Conservation (phyloP, 2,797 vertebrate genomes). For the Heteromormyrus szaboi region DNA sequence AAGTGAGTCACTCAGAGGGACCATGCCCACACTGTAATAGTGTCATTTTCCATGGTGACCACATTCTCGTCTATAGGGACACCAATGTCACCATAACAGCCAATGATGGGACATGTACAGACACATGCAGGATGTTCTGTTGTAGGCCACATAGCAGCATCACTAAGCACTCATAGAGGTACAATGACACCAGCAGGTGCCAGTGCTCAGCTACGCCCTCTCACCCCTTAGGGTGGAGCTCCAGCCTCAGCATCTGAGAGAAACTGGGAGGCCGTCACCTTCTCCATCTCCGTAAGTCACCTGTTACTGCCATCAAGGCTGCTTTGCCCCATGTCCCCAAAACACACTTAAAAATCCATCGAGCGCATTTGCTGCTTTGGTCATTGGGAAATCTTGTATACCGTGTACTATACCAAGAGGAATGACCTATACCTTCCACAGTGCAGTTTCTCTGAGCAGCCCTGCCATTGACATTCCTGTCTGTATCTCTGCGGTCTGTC, state of each 20-base stretch:
- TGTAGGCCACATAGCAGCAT: neutral
- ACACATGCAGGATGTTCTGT: neutral
- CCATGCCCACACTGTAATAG: neutral
- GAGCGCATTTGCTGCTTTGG: neutral
- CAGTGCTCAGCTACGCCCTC: neutral
- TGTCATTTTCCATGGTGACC: neutral
- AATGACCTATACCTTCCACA: neutral
- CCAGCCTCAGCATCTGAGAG: conserved; percentile 68
- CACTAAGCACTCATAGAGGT: neutral
- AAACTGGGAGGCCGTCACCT: conserved; percentile 83
- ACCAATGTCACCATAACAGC: neutral
- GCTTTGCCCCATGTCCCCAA: neutral
- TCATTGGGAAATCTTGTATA: neutral
- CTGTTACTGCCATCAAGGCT: conserved; percentile 26
- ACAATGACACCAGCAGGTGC: neutral
- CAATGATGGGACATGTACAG: neutral
- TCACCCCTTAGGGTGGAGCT: conserved; percentile 64
- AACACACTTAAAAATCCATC: neutral
- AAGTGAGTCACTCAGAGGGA: neutral
- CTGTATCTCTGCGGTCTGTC: conserved; percentile 35
- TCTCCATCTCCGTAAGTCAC: conserved; percentile 74
- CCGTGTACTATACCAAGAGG: neutral
- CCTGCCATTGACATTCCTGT: neutral
- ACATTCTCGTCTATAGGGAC: neutral
- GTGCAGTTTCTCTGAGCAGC: neutral